Evolutionary conservation across 2,113 vertebrate species (phyloP).

Genomic region (Gymnarchus niloticus): DNA sequence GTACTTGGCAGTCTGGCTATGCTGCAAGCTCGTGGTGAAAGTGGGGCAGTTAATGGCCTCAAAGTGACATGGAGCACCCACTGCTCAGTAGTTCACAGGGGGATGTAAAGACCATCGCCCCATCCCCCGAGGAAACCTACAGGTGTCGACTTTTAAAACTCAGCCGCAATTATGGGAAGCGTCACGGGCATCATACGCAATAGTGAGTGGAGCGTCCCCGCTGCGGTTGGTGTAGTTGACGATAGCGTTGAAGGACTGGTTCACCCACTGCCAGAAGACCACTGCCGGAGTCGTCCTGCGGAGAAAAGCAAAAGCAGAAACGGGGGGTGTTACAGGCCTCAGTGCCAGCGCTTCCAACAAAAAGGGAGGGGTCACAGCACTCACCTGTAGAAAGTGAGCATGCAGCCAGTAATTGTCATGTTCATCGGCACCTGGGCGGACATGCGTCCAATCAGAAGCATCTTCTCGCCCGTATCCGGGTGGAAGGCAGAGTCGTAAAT

Average conservation of each 20-base stretch:
- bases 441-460: slow-evolving; percentile 92
- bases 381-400: slow-evolving; percentile 98
- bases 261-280: slow-evolving; percentile 97
- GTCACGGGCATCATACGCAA: slow-evolving; percentile 61
- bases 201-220: slow-evolving; percentile 81
- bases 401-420: slow-evolving; percentile 96
- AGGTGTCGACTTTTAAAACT: too few species aligned
- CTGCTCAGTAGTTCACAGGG: not conserved
- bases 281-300: slow-evolving; percentile 86
- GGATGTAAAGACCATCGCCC: not conserved
- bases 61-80: too few species aligned
- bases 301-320: slow-evolving; percentile 17
- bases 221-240: slow-evolving; percentile 98
- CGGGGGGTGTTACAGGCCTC: not conserved
- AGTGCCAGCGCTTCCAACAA: not conserved
- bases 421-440: slow-evolving; percentile 98
- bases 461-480: slow-evolving; percentile 93
- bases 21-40: too few species aligned
- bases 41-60: too few species aligned
- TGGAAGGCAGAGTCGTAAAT: slow-evolving; percentile 96
- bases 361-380: not conserved
- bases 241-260: slow-evolving; percentile 93
- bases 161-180: too few species aligned
- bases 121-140: not conserved
- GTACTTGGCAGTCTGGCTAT: too few species aligned